phyloP scores from a whole-genome alignment of 2,797 vertebrate genomes.

The Echiichthys vipera region DNA sequence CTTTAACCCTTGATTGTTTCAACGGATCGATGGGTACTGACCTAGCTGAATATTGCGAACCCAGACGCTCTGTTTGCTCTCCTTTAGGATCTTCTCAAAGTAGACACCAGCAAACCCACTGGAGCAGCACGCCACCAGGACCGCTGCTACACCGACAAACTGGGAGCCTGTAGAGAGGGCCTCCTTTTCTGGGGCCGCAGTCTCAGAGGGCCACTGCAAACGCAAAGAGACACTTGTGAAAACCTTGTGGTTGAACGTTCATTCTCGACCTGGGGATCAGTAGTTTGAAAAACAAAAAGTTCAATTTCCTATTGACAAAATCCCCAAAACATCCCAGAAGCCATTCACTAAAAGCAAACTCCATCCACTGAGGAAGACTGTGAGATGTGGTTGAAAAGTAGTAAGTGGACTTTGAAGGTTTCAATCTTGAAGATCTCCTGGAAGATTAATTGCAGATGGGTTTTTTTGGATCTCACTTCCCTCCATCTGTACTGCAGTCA shows the following conservation, averaged over 20 bases:
- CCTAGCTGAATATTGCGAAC: slow-evolving; percentile 98
- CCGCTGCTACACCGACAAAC: slow-evolving; percentile 91
- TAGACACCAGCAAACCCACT: slow-evolving; percentile 98
- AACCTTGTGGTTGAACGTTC: background rate
- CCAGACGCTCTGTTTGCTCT: slow-evolving; percentile 98
- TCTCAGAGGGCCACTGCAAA: slow-evolving; percentile 93
- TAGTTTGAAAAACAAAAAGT: background rate
- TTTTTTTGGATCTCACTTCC: no score
- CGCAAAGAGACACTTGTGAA: slow-evolving; percentile 10
- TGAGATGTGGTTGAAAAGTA: background rate
- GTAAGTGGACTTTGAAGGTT: no score
- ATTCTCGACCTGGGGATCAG: background rate
- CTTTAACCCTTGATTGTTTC: background rate
- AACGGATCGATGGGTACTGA: slow-evolving; percentile 62
- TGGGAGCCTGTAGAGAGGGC: slow-evolving; percentile 89
- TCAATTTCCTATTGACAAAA: background rate
- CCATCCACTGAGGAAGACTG: background rate
- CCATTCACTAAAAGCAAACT: background rate
- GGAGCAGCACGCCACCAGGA: slow-evolving; percentile 95
- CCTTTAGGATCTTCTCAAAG: slow-evolving; percentile 99
- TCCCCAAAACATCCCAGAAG: background rate
- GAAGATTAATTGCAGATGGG: no score
- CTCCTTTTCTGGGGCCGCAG: slow-evolving; percentile 79
- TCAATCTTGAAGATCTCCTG: no score
- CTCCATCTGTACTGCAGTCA: no score